These are phyloP conservation scores for Chitala chitala DNA, from an alignment of 2,113 vertebrate species.

Conservation along the genomic window DNA sequence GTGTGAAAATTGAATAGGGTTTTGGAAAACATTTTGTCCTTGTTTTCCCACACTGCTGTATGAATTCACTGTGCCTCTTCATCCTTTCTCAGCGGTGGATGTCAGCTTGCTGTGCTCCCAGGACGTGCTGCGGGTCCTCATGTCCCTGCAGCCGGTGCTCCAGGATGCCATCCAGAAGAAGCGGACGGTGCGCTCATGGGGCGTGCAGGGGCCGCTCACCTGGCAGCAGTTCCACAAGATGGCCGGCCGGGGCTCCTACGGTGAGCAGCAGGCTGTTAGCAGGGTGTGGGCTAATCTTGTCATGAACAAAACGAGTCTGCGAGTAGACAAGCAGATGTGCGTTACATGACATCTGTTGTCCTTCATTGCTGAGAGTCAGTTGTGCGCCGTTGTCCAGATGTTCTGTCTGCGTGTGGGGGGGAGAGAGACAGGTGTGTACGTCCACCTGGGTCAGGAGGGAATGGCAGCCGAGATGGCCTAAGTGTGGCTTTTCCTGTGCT, in stretches of 20 bases:
- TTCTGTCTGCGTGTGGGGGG: too few relatives aligned
- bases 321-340: too few relatives aligned
- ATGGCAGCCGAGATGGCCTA: neutral
- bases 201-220: constrained; percentile 92
- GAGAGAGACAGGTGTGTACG: too few relatives aligned
- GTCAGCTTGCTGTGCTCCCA: constrained; percentile 91
- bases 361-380: neutral
- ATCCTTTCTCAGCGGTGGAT: constrained; percentile 69
- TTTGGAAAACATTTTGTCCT: too few relatives aligned
- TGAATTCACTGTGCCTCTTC: neutral
- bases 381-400: neutral
- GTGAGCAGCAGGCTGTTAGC: constrained; percentile 64
- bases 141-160: constrained; percentile 91
- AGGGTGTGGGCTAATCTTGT: too few relatives aligned
- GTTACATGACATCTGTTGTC: too few relatives aligned
- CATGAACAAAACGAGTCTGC: too few relatives aligned
- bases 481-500: neutral
- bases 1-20: too few relatives aligned
- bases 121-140: constrained; percentile 90
- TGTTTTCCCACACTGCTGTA: constrained; percentile 12
- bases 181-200: constrained; percentile 89
- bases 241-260: constrained; percentile 95
- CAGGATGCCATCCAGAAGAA: constrained; percentile 98
- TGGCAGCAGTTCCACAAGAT: constrained; percentile 99
- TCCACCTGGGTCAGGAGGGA: too few relatives aligned